Evolutionary conservation across 2,797 vertebrate species (phyloP).

Genomic region (Octomys mimax): DNA sequence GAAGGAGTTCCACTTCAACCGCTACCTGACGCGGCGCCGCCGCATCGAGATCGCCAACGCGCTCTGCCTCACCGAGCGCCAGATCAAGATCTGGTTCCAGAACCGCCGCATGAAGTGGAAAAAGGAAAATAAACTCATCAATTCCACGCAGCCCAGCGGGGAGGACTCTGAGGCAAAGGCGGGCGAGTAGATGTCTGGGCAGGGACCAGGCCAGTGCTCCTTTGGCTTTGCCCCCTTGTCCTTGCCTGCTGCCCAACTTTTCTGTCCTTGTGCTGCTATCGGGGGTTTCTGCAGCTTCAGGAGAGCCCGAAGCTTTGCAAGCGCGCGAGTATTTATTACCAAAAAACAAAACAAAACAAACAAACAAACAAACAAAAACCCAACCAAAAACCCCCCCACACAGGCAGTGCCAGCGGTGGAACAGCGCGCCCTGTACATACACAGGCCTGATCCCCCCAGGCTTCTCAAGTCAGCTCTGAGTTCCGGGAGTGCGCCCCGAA

Average conservation of each 20-base stretch:
- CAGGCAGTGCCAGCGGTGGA: slow-evolving; percentile 52
- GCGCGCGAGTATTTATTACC: slow-evolving; percentile 84
- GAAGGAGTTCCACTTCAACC: slow-evolving; percentile 93
- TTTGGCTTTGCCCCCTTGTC: slow-evolving; percentile 84
- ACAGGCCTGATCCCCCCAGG: slow-evolving; percentile 28
- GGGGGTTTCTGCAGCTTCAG: slow-evolving; percentile 84
- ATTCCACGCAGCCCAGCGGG: slow-evolving; percentile 90
- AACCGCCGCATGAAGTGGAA: slow-evolving; percentile 94
- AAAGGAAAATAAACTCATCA: slow-evolving; percentile 93
- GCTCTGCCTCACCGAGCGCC: slow-evolving; percentile 92
- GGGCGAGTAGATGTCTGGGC: slow-evolving; percentile 87
- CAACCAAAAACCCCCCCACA: slow-evolving; percentile 12
- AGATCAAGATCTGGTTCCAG: slow-evolving; percentile 94
- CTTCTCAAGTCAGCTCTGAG: neutral
- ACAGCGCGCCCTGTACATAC: neutral
- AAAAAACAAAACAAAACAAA: slow-evolving; percentile 47
- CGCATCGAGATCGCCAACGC: slow-evolving; percentile 93
- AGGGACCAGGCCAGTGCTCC: slow-evolving; percentile 78
- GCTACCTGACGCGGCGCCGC: slow-evolving; percentile 92
- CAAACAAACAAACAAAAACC: neutral
- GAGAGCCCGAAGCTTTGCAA: slow-evolving; percentile 84
- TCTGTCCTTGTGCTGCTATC: slow-evolving; percentile 78
- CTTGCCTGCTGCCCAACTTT: slow-evolving; percentile 80
- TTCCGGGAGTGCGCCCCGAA: slow-evolving; percentile 33
- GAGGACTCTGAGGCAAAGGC: slow-evolving; percentile 91